These are phyloP conservation scores for Drosophila colorata DNA, from an alignment of 2,888 invertebrate genomes.

Conservation along the genomic window DNA sequence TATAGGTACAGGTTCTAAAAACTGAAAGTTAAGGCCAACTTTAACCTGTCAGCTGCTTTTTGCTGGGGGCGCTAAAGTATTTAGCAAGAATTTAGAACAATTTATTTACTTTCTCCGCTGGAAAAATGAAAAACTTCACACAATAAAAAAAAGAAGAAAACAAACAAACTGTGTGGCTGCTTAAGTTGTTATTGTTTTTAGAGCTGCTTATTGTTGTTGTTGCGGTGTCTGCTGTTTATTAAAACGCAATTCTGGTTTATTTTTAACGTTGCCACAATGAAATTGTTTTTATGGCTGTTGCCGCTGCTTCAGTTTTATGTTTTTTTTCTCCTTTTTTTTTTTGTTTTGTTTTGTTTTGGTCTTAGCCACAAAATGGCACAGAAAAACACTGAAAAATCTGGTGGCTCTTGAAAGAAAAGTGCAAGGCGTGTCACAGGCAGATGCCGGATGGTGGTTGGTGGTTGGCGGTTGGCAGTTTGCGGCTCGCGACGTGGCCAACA, in stretches of 20 bases:
- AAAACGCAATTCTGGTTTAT: constrained; percentile 71
- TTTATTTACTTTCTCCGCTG: constrained; percentile 66
- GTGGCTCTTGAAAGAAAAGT: constrained; percentile 56
- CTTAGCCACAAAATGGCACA: constrained; percentile 68
- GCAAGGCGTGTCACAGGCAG: constrained; percentile 52
- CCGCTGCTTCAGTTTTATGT: constrained; percentile 7
- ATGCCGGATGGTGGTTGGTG: constrained; percentile 15
- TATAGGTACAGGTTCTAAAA: constrained; percentile 38
- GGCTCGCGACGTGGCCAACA: constrained; percentile 15
- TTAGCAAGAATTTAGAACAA: constrained; percentile 71
- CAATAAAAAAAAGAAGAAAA: constrained; percentile 35
- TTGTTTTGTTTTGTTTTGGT: constrained; percentile 53
- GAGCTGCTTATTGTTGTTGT: constrained; percentile 30
- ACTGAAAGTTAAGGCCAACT: constrained; percentile 64
- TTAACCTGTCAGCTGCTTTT: constrained; percentile 23
- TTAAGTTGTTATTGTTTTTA: constrained; percentile 35
- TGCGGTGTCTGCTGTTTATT: constrained; percentile 62
- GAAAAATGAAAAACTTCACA: constrained; percentile 63
- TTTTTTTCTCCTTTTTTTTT: constrained; percentile 31
- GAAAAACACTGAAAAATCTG: constrained; percentile 62
- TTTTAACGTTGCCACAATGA: constrained; percentile 57
- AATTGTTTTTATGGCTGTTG: constrained; percentile 57
- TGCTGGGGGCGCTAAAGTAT: constrained; percentile 22
- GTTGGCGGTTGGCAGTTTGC: constrained; percentile 6
- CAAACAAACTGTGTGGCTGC: constrained; percentile 18